Evolutionary conservation across 2,113 vertebrate genomes (phyloP).

Genomic region (Falco punctatus): DNA sequence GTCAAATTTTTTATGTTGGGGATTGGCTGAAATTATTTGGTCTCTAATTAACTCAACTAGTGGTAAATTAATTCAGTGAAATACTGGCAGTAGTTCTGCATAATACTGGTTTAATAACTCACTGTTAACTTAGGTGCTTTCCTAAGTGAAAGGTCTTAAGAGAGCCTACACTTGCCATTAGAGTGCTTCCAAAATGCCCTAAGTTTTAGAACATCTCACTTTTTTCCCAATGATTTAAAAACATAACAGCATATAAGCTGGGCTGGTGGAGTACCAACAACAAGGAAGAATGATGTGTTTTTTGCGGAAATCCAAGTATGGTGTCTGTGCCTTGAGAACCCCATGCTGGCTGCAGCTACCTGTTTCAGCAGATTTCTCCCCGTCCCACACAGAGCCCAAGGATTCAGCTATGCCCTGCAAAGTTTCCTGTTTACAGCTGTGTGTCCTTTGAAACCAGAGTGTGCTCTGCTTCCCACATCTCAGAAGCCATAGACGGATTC

Average conservation of each 20-base stretch:
- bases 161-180: background rate
- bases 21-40: background rate
- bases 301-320: background rate
- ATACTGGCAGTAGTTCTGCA: background rate
- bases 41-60: conserved; percentile 13
- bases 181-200: background rate
- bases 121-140: conserved; percentile 7
- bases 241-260: background rate
- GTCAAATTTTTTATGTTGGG: background rate
- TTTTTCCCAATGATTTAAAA: background rate
- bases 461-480: conserved; percentile 74
- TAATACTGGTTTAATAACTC: background rate
- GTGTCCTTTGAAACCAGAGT: conserved; percentile 53
- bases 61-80: conserved; percentile 14
- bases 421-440: conserved; percentile 81
- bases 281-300: background rate
- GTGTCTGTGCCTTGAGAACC: background rate
- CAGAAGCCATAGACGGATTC: conserved; percentile 49
- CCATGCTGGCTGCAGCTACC: background rate
- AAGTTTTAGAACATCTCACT: background rate
- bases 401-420: conserved; percentile 33
- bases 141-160: background rate
- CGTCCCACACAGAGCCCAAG: background rate
- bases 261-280: background rate
- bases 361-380: background rate